These are phyloP conservation scores for Cossypha caffra DNA, from an alignment of 2,797 vertebrate genomes.

Conservation along the genomic window DNA sequence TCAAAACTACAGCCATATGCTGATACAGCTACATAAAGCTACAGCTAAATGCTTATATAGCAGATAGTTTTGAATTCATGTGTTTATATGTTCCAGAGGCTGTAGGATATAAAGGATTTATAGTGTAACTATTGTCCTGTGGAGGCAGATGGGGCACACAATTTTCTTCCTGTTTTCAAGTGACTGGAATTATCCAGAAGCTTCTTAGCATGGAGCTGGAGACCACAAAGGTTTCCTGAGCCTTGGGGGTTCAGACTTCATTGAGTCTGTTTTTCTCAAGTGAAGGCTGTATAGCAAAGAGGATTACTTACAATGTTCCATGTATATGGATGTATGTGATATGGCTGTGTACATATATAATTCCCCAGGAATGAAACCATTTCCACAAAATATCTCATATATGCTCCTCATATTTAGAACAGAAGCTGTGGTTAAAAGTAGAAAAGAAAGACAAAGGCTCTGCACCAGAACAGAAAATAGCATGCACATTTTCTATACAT, in stretches of 20 bases:
- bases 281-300: background rate
- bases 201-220: background rate
- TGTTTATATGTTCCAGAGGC: fast-evolving
- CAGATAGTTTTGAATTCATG: background rate
- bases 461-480: constrained; percentile 33
- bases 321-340: background rate
- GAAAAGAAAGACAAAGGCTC: background rate
- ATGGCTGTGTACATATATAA: background rate
- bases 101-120: background rate
- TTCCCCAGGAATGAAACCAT: background rate
- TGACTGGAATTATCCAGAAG: background rate
- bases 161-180: background rate
- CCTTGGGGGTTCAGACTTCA: background rate
- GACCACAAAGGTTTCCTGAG: background rate
- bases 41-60: background rate
- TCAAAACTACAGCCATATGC: background rate
- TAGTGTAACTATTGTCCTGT: background rate
- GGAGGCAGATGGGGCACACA: background rate
- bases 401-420: background rate
- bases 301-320: background rate
- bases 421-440: background rate
- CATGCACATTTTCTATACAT: background rate
- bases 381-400: background rate
- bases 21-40: background rate
- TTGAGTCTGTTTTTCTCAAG: background rate